A percentile compares a stretch with the other conserved stretches of the same genome.
These are phyloP conservation scores for Thryonomys swinderianus DNA, from an alignment of 2,113 vertebrate species.

Conservation along the genomic window DNA sequence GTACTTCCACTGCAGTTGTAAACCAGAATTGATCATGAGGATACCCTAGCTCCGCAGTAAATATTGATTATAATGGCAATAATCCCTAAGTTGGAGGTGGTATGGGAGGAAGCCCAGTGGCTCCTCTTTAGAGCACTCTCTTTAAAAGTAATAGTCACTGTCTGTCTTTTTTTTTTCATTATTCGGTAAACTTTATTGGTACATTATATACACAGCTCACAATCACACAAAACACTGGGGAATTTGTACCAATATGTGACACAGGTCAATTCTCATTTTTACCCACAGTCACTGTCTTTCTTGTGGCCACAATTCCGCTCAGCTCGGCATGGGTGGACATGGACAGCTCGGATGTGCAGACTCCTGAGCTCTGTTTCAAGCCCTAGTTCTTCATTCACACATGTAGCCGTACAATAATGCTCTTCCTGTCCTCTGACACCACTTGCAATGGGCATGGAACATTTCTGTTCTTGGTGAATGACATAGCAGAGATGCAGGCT, in stretches of 20 bases:
- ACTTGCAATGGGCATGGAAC: neutral
- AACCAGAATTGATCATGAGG: conserved; percentile 25
- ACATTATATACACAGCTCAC: too few species aligned
- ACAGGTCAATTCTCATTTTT: too few species aligned
- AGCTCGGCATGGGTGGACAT: neutral
- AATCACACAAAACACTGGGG: too few species aligned
- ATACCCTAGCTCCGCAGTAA: neutral
- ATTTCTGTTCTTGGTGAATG: conserved; percentile 40
- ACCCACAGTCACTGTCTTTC: too few species aligned
- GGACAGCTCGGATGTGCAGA: neutral
- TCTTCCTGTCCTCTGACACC: neutral
- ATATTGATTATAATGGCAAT: conserved; percentile 14
- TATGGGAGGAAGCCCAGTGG: neutral
- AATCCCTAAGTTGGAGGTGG: neutral
- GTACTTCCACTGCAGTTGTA: conserved; percentile 56
- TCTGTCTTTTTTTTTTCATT: too few species aligned
- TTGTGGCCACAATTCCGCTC: neutral
- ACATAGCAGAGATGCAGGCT: neutral
- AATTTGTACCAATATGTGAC: too few species aligned
- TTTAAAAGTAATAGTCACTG: neutral
- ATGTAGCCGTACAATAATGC: neutral
- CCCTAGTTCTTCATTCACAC: neutral
- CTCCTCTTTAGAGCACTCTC: neutral
- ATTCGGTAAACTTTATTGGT: too few species aligned
- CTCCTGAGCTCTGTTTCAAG: neutral